Percentiles rank a stretch among this genome's conserved stretches.
These are phyloP conservation scores for Conus ventricosus DNA, from an alignment of 1,140 invertebrate species.

Conservation along the genomic window DNA sequence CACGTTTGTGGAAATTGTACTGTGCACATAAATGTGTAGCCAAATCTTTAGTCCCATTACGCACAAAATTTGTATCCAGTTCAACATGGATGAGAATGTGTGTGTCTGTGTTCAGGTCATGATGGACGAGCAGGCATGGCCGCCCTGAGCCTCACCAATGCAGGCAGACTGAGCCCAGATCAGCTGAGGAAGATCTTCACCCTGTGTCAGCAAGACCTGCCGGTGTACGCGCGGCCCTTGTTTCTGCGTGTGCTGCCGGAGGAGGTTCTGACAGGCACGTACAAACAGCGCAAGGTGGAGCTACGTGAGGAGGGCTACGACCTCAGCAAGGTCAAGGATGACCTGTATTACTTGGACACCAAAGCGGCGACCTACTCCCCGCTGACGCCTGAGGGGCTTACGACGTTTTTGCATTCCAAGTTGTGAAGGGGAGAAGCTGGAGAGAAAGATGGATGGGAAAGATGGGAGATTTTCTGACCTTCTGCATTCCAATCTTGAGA, in stretches of 20 bases:
- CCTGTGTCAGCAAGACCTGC: constrained; percentile 78
- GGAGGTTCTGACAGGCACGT: constrained; percentile 59
- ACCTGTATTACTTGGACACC: constrained; percentile 82
- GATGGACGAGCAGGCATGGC: constrained; percentile 96
- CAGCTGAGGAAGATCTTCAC: constrained; percentile 55
- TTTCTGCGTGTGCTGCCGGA: constrained; percentile 83
- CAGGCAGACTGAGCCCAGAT: constrained; percentile 39
- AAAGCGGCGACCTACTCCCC: constrained; percentile 78
- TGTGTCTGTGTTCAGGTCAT: constrained; percentile 79
- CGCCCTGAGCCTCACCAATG: constrained; percentile 81
- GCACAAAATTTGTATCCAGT: too few species aligned
- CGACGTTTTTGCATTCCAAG: constrained; percentile 31
- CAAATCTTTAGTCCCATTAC: too few species aligned
- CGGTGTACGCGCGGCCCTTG: constrained; percentile 89
- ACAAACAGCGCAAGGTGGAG: constrained; percentile 61
- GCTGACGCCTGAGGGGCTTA: constrained; percentile 79
- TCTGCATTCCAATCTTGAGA: too few species aligned
- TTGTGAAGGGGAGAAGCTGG: not conserved
- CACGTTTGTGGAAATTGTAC: too few species aligned
- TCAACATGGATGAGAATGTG: too few species aligned
- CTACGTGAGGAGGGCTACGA: constrained; percentile 93
- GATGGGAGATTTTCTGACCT: too few species aligned
- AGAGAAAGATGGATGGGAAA: too few species aligned
- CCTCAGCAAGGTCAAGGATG: constrained; percentile 83
- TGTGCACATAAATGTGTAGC: too few species aligned